phyloP scores from a whole-genome alignment of 1,140 invertebrate genomes.

The Holotrichia oblita region DNA sequence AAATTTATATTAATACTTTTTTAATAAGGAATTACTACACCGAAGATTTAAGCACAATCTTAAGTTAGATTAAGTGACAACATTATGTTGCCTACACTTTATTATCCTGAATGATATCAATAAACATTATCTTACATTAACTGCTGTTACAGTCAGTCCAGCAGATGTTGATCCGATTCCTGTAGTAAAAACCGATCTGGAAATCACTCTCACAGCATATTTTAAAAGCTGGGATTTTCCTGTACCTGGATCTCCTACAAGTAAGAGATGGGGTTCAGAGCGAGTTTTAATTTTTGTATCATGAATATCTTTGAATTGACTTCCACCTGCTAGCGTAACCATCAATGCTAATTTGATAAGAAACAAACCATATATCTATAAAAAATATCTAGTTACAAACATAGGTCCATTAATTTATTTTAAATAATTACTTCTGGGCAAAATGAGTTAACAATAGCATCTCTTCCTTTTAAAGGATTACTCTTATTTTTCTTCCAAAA shows the following conservation, averaged over 20 bases:
- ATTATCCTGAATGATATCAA: too few relatives aligned
- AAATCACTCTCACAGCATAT: conserved; percentile 77
- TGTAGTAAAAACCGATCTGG: conserved; percentile 85
- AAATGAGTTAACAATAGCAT: conserved; percentile 83
- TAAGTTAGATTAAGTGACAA: too few relatives aligned
- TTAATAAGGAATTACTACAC: too few relatives aligned
- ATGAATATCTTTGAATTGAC: conserved; percentile 44
- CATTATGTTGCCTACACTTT: too few relatives aligned
- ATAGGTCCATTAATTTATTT: neutral
- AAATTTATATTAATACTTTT: too few relatives aligned
- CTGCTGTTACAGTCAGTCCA: conserved; percentile 87
- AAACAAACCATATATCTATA: conserved; percentile 87
- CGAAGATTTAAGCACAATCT: too few relatives aligned
- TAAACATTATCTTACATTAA: conserved; percentile 68
- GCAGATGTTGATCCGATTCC: conserved; percentile 87
- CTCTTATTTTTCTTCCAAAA: conserved; percentile 78
- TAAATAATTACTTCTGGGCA: conserved; percentile 77
- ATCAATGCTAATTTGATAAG: conserved; percentile 86
- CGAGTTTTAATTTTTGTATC: conserved; percentile 53
- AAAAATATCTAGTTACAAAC: conserved; percentile 47
- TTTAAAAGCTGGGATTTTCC: conserved; percentile 91
- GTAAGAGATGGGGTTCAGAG: conserved; percentile 75
- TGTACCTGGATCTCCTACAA: conserved; percentile 91
- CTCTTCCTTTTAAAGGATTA: conserved; percentile 74
- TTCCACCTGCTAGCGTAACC: conserved; percentile 75